Percentiles rank a stretch among this genome's conserved stretches.
phyloP scores from a whole-genome alignment of 2,888 invertebrate genomes.

The Caenorhabditis virilis region DNA sequence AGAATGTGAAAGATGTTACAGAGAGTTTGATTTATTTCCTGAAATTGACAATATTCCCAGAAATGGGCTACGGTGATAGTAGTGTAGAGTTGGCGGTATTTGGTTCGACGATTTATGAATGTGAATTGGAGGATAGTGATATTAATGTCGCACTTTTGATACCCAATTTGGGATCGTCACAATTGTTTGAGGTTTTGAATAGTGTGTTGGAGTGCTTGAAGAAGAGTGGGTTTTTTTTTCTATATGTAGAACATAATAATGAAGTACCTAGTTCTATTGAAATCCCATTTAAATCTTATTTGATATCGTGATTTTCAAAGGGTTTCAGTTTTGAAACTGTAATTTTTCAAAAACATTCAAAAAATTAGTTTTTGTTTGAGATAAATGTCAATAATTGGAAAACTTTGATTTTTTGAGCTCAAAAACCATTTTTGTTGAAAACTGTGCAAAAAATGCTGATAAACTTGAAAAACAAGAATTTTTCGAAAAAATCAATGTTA shows the following conservation, averaged over 20 bases:
- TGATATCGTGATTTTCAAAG: not conserved
- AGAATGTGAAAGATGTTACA: not conserved
- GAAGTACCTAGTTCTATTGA: constrained; percentile 9
- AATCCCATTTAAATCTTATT: too few species aligned
- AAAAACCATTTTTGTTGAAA: too few species aligned
- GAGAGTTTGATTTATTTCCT: constrained; percentile 2
- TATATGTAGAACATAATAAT: not conserved
- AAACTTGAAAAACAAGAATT: too few species aligned
- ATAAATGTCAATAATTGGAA: too few species aligned
- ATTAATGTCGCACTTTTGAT: constrained; percentile 20
- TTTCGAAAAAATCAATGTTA: too few species aligned
- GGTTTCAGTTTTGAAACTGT: not conserved
- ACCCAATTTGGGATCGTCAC: not conserved
- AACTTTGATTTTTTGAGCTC: too few species aligned
- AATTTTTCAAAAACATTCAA: too few species aligned
- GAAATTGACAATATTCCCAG: not conserved
- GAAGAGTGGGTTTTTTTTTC: too few species aligned
- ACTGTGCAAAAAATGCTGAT: too few species aligned
- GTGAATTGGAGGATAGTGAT: constrained; percentile 14
- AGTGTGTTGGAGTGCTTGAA: constrained; percentile 1
- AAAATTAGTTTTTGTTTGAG: too few species aligned
- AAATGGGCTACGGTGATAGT: not conserved
- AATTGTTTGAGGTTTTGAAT: not conserved
- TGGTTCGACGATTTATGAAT: constrained; percentile 21
- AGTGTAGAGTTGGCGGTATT: constrained; percentile 10